Evolutionary conservation across 2,888 invertebrate genomes (phyloP).

Genomic region (Pterostichus madidus): DNA sequence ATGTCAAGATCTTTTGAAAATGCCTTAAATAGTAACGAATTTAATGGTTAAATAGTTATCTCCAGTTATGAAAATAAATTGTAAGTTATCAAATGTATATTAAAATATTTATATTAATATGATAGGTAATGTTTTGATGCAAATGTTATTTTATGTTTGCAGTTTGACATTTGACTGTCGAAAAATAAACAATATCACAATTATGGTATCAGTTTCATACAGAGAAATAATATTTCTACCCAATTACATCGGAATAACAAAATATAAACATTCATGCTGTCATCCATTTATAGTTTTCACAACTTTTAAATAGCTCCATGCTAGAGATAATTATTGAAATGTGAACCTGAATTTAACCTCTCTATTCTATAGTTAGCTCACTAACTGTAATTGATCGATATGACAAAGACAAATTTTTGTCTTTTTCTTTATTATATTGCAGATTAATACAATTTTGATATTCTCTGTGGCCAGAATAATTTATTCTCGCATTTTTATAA

Average conservation of each 20-base stretch:
- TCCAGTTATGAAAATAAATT: constrained; percentile 5
- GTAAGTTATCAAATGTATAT: neutral
- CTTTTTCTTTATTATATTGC: too few relatives aligned
- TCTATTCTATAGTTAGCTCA: neutral
- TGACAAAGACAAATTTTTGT: too few relatives aligned
- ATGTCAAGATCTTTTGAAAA: too few relatives aligned
- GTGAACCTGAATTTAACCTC: neutral
- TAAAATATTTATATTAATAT: constrained; percentile 42
- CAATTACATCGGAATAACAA: too few relatives aligned
- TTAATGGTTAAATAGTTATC: constrained; percentile 1
- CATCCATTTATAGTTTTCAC: neutral
- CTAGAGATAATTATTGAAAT: neutral
- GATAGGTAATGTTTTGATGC: constrained; percentile 41
- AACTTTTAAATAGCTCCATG: neutral
- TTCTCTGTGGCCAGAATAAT: too few relatives aligned
- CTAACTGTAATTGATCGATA: too few relatives aligned
- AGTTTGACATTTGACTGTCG: constrained; percentile 15
- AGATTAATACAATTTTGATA: too few relatives aligned
- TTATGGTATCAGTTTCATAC: constrained; percentile 31
- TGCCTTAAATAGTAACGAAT: neutral
- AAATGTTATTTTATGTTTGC: constrained; percentile 9
- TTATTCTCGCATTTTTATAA: too few relatives aligned
- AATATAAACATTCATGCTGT: too few relatives aligned
- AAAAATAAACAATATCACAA: constrained; percentile 30
- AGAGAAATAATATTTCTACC: constrained; percentile 11